Conservation (phyloP, 1,140 invertebrate genomes). For the Apis florea region DNA sequence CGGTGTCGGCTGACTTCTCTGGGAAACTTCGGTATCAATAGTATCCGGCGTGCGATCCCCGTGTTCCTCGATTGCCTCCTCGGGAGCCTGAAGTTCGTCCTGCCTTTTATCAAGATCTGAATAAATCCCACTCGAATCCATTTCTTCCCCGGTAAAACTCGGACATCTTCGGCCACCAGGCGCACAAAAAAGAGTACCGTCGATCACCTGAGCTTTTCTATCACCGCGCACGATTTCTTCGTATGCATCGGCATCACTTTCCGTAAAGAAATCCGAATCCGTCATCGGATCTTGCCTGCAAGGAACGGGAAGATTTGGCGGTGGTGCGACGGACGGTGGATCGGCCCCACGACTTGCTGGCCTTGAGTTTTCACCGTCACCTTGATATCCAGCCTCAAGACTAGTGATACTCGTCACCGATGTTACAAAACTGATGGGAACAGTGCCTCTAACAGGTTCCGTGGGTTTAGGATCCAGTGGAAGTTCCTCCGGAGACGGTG, state of each 20-base stretch:
- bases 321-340: conserved; percentile 82
- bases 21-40: conserved; percentile 75
- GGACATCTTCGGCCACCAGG: conserved; percentile 77
- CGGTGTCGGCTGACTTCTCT: conserved; percentile 73
- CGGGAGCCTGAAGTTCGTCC: conserved; percentile 67
- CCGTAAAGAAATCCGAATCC: conserved; percentile 93
- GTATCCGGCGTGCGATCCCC: conserved; percentile 74
- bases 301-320: conserved; percentile 73
- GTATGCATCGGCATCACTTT: conserved; percentile 90
- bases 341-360: conserved; percentile 88
- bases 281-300: conserved; percentile 90
- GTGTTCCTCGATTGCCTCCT: conserved; percentile 63
- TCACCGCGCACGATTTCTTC: conserved; percentile 88
- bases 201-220: conserved; percentile 85
- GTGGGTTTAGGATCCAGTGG: conserved; percentile 85
- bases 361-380: conserved; percentile 90
- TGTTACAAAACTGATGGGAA: conserved; percentile 87
- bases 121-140: conserved; percentile 93
- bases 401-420: conserved; percentile 93
- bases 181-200: conserved; percentile 89
- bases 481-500: conserved; percentile 90
- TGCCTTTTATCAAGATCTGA: conserved; percentile 88
- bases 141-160: conserved; percentile 83
- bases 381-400: conserved; percentile 91
- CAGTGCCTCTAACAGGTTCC: conserved; percentile 48